These are phyloP conservation scores for Trachymyrmex septentrionalis DNA, from an alignment of 1,140 invertebrate species.

Conservation along the genomic window DNA sequence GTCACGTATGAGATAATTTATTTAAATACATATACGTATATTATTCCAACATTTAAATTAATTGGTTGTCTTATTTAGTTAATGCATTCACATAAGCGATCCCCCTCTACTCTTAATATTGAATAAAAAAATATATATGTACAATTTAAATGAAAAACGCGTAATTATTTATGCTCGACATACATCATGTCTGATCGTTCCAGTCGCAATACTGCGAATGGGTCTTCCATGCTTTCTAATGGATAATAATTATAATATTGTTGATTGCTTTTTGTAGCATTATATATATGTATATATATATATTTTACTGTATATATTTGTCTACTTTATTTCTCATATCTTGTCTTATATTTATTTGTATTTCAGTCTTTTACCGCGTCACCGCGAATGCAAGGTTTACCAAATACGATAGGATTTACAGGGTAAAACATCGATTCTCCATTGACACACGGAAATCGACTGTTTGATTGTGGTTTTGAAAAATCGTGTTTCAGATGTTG, in stretches of 20 bases:
- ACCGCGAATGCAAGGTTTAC: constrained; percentile 22
- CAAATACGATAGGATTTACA: background rate
- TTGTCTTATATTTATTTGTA: constrained; percentile 8
- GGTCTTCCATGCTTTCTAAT: background rate
- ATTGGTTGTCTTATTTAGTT: too few species aligned
- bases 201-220: background rate
- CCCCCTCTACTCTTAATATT: too few species aligned
- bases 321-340: background rate
- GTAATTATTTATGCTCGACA: background rate
- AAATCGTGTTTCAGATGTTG: constrained; percentile 3
- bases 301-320: background rate
- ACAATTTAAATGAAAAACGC: background rate
- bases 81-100: too few species aligned
- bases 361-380: background rate
- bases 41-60: too few species aligned
- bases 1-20: too few species aligned
- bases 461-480: background rate
- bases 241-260: background rate
- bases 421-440: constrained; percentile 12
- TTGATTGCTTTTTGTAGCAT: background rate
- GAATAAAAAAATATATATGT: background rate
- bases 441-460: background rate
- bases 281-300: too few species aligned
- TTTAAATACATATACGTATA: too few species aligned
- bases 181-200: background rate